Conservation (phyloP, 2,113 vertebrate genomes). For the Butastur rufipennis region DNA sequence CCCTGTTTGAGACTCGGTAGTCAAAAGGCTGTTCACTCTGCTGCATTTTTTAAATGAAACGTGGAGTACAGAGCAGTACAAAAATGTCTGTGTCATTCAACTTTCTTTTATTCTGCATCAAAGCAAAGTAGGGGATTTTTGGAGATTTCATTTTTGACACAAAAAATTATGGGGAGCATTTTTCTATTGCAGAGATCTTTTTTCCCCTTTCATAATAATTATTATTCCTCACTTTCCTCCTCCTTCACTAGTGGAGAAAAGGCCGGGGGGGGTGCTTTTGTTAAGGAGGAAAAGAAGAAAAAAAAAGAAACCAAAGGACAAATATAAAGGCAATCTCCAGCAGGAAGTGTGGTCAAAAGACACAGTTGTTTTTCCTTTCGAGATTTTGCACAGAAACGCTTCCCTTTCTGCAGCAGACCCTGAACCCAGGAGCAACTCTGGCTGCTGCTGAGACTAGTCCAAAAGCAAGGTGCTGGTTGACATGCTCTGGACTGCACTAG, state of each 20-base stretch:
- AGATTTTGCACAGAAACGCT: not conserved
- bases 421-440: not conserved
- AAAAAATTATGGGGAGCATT: not conserved
- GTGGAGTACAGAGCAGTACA: not conserved
- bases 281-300: not conserved
- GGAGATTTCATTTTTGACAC: not conserved
- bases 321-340: not conserved
- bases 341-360: not conserved
- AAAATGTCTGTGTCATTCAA: not conserved
- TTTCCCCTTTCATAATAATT: not conserved
- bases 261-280: not conserved
- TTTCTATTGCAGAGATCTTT: not conserved
- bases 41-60: not conserved
- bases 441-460: not conserved
- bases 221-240: not conserved
- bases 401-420: not conserved
- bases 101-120: not conserved
- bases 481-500: not conserved
- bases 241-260: not conserved
- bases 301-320: not conserved
- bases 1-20: not conserved
- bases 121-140: slow-evolving; percentile 10
- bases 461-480: not conserved
- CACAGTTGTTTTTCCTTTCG: not conserved
- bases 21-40: not conserved